These are phyloP conservation scores for Pollenia labialis DNA, from an alignment of 2,888 invertebrate genomes.

Conservation along the genomic window DNA sequence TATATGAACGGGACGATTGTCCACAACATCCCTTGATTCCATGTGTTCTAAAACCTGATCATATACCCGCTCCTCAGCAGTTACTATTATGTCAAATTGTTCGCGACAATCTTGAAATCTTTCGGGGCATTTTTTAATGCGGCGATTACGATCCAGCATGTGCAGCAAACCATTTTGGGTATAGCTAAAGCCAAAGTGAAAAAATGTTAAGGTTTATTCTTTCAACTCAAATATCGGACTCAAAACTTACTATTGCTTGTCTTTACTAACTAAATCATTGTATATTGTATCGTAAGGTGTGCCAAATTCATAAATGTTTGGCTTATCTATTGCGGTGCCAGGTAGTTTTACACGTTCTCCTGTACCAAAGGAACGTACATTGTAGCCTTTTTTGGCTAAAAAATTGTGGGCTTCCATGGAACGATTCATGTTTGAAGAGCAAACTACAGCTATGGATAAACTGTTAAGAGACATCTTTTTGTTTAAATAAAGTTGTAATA, in stretches of 20 bases:
- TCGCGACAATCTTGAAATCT: conserved; percentile 95
- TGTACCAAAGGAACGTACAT: conserved; percentile 96
- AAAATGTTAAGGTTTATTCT: neutral
- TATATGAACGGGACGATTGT: conserved; percentile 96
- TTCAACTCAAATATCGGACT: neutral
- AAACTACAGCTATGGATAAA: conserved; percentile 96
- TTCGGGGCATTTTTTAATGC: conserved; percentile 97
- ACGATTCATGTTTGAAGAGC: conserved; percentile 99
- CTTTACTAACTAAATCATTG: conserved; percentile 94
- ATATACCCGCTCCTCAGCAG: conserved; percentile 99
- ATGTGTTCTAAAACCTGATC: conserved; percentile 98
- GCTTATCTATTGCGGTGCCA: conserved; percentile 95
- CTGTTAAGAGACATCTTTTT: conserved; percentile 82
- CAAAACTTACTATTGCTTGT: conserved; percentile 91
- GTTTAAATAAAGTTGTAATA: neutral
- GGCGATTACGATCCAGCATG: conserved; percentile 98
- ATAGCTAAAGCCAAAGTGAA: conserved; percentile 86
- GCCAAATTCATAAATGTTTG: conserved; percentile 98
- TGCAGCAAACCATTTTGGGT: conserved; percentile 99
- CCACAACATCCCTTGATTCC: conserved; percentile 90
- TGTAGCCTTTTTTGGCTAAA: conserved; percentile 97
- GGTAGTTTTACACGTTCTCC: conserved; percentile 98
- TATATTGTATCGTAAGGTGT: conserved; percentile 98
- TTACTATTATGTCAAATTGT: conserved; percentile 97
- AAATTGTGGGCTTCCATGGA: conserved; percentile 99